These are phyloP conservation scores for Genyomyrus donnyi DNA, from an alignment of 2,113 vertebrate species.

Conservation along the genomic window DNA sequence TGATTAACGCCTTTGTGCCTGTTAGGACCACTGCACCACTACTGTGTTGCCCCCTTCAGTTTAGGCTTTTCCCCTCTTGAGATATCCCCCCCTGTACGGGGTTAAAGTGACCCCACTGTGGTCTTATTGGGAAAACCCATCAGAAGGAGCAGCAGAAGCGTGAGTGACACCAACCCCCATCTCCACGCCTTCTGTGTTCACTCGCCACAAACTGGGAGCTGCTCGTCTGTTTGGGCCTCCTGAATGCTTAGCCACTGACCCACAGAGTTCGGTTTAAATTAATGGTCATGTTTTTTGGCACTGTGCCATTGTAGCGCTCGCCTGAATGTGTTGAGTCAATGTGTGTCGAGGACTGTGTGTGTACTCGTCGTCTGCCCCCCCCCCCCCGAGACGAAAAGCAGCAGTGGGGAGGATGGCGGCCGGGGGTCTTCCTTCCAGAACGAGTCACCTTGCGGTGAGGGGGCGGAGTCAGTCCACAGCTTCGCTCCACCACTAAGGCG, in stretches of 20 bases:
- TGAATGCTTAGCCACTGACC: background rate
- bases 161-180: background rate
- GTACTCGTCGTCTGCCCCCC: background rate
- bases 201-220: background rate
- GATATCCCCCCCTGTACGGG: background rate
- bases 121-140: background rate
- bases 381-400: too few relatives aligned
- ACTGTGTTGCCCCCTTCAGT: background rate
- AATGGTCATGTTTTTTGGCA: background rate
- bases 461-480: background rate
- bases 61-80: background rate
- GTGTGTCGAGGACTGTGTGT: background rate
- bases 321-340: too few relatives aligned
- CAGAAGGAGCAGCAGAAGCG: background rate
- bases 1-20: background rate
- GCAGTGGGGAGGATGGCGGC: background rate
- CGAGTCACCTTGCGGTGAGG: background rate
- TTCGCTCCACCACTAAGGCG: background rate
- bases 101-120: background rate
- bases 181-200: background rate
- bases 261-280: background rate
- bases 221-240: background rate
- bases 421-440: background rate
- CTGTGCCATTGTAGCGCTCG: too few relatives aligned
- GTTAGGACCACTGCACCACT: background rate